A percentile compares a stretch with the other conserved stretches of the same genome.
These are phyloP conservation scores for Centrocercus urophasianus DNA, from an alignment of 2,113 vertebrate genomes.

Conservation along the genomic window DNA sequence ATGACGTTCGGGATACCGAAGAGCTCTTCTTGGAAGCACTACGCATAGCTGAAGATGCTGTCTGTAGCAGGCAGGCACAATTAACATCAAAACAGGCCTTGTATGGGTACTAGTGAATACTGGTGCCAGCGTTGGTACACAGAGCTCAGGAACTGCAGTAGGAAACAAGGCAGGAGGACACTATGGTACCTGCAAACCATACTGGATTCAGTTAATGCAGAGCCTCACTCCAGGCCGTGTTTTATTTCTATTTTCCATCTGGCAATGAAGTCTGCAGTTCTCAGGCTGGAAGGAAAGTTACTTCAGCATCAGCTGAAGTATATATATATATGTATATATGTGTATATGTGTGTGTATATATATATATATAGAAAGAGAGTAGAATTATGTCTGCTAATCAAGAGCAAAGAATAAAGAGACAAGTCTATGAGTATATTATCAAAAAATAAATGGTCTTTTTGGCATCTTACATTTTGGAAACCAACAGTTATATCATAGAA, in stretches of 20 bases:
- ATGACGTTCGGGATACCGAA: background rate
- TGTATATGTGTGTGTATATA: too few relatives aligned
- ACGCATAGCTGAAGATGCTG: accelerated
- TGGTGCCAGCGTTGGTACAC: background rate
- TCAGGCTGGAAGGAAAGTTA: background rate
- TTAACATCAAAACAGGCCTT: background rate
- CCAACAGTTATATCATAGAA: background rate
- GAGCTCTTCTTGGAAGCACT: background rate
- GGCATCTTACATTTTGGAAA: background rate
- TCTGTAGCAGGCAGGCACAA: background rate
- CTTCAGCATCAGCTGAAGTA: background rate
- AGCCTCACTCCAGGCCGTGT: background rate
- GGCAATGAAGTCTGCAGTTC: background rate
- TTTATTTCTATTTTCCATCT: background rate
- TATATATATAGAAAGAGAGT: too few relatives aligned
- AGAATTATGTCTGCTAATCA: background rate
- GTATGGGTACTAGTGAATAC: background rate
- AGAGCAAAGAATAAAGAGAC: background rate
- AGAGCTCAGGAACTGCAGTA: background rate
- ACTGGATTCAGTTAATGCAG: background rate
- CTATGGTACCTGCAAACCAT: background rate
- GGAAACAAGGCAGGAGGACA: background rate
- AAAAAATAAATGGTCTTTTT: background rate
- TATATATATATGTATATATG: too few relatives aligned
- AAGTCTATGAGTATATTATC: background rate